Conservation (phyloP, 2,113 vertebrate species). For the Pungitius pungitius region DNA sequence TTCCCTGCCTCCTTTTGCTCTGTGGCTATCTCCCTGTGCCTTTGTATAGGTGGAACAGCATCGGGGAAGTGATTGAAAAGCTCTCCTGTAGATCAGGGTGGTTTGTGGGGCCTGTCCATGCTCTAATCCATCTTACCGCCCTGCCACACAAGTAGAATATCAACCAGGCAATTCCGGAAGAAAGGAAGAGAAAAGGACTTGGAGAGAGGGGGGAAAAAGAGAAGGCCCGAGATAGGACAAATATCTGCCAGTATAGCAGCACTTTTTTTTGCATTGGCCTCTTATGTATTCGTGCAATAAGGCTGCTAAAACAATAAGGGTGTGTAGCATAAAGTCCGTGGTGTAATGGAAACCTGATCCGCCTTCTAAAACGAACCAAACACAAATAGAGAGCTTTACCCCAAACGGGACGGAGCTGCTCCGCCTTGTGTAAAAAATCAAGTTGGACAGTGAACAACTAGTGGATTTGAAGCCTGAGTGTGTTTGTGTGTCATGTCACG, state of each 20-base stretch:
- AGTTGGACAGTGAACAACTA: constrained; percentile 5
- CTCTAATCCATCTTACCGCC: constrained; percentile 87
- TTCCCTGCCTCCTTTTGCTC: constrained; percentile 18
- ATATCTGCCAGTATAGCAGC: constrained; percentile 34
- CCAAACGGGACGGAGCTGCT: constrained; percentile 19
- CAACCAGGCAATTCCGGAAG: constrained; percentile 75
- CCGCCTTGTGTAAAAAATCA: constrained; percentile 9
- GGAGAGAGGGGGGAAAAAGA: constrained; percentile 14
- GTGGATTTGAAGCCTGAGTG: constrained; percentile 1
- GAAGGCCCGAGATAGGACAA: constrained; percentile 38
- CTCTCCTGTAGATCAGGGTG: constrained; percentile 83
- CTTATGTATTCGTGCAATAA: constrained; percentile 88
- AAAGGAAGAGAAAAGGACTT: constrained; percentile 69
- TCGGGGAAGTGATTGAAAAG: constrained; percentile 84
- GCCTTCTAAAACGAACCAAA: constrained; percentile 69
- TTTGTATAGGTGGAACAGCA: constrained; percentile 76
- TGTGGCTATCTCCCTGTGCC: constrained; percentile 45
- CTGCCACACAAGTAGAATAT: constrained; percentile 83
- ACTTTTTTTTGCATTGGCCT: constrained; percentile 91
- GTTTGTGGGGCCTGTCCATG: constrained; percentile 86
- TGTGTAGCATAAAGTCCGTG: constrained; percentile 50
- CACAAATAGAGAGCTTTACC: constrained; percentile 46
- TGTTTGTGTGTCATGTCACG: neutral
- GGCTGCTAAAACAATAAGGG: constrained; percentile 75
- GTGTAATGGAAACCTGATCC: constrained; percentile 67